These are phyloP conservation scores for Lepus timidus DNA, from an alignment of 2,113 vertebrate species.

Conservation along the genomic window DNA sequence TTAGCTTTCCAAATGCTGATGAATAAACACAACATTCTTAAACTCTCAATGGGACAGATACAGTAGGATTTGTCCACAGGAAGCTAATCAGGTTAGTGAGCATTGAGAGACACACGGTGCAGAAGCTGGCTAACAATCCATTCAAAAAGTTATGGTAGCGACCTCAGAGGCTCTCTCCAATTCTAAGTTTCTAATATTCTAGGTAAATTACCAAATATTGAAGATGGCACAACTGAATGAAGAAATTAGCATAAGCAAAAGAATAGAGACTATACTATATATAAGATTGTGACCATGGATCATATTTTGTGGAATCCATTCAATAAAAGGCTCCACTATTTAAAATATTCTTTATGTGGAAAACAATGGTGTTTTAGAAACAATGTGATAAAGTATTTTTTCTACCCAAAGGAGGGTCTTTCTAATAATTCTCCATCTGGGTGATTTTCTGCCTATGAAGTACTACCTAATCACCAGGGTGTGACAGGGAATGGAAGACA, in stretches of 20 bases:
- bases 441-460: not conserved
- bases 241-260: not conserved
- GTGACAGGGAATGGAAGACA: not conserved
- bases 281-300: not conserved
- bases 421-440: not conserved
- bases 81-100: not conserved
- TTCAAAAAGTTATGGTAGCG: not conserved
- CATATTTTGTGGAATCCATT: not conserved
- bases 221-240: not conserved
- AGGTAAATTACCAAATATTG: not conserved
- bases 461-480: not conserved
- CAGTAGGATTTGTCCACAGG: not conserved
- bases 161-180: not conserved
- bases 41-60: not conserved
- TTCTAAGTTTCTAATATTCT: not conserved
- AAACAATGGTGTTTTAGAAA: not conserved
- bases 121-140: not conserved
- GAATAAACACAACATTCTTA: not conserved
- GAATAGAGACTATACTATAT: not conserved
- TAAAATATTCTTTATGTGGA: not conserved
- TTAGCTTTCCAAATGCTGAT: constrained; percentile 39
- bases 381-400: not conserved
- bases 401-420: not conserved
- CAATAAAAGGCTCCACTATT: not conserved
- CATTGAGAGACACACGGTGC: not conserved